These are phyloP conservation scores for Planococcus citri DNA, from an alignment of 1,140 invertebrate genomes.

Conservation along the genomic window DNA sequence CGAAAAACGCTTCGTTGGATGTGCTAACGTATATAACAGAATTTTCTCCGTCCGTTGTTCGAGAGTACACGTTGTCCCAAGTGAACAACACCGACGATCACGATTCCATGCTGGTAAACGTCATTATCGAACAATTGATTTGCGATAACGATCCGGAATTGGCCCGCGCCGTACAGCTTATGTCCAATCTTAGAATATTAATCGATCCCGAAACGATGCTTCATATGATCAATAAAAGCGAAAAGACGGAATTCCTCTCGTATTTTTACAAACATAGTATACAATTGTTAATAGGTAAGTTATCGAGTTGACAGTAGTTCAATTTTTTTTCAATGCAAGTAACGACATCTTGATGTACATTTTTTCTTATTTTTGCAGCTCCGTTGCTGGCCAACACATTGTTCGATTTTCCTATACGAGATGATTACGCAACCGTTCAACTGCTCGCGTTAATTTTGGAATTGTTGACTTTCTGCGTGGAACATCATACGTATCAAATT, in stretches of 20 bases:
- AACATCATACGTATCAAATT: slow-evolving; percentile 98
- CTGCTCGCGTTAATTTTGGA: slow-evolving; percentile 88
- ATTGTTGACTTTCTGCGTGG: slow-evolving; percentile 97
- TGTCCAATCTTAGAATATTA: slow-evolving; percentile 81
- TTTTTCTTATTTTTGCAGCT: slow-evolving; percentile 37
- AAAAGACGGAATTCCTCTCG: slow-evolving; percentile 95
- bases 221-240: slow-evolving; percentile 81
- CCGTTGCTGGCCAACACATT: slow-evolving; percentile 81
- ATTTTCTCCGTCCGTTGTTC: slow-evolving; percentile 91
- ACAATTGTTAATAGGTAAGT: slow-evolving; percentile 75
- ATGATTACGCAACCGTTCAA: slow-evolving; percentile 94
- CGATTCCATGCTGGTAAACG: slow-evolving; percentile 90
- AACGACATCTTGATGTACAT: neutral
- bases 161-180: slow-evolving; percentile 89
- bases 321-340: neutral
- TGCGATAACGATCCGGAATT: slow-evolving; percentile 76
- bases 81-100: slow-evolving; percentile 31
- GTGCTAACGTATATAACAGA: slow-evolving; percentile 97
- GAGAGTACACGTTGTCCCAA: slow-evolving; percentile 74
- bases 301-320: neutral
- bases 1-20: slow-evolving; percentile 92
- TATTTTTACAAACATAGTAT: slow-evolving; percentile 99
- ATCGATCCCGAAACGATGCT: slow-evolving; percentile 99
- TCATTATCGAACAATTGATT: slow-evolving; percentile 94
- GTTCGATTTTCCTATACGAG: slow-evolving; percentile 70